Conservation (phyloP, 2,113 vertebrate species). For the Odontophorus gujanensis region DNA sequence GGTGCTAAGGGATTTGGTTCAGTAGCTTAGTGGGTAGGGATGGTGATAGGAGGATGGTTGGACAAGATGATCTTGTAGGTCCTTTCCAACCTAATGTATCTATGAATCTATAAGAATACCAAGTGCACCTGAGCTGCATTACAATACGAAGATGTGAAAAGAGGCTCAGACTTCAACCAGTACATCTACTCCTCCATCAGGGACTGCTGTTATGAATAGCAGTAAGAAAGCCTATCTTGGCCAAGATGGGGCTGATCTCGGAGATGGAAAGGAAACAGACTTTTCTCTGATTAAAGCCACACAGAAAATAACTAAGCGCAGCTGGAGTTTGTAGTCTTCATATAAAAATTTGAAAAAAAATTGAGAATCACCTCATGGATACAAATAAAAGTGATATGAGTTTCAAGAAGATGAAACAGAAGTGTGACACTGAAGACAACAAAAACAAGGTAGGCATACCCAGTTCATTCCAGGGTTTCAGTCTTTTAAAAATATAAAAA, state of each 20-base stretch:
- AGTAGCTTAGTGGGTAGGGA: no score
- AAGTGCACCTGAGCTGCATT: not conserved
- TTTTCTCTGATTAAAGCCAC: not conserved
- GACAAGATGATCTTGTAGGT: no score
- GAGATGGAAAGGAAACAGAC: not conserved
- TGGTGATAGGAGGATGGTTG: no score
- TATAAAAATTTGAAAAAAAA: not conserved
- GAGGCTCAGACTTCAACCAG: not conserved
- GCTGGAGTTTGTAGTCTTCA: not conserved
- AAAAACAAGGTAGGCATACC: not conserved
- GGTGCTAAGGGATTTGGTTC: no score
- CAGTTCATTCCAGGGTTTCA: not conserved
- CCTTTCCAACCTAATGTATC: no score
- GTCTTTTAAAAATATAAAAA: not conserved
- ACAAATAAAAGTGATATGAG: not conserved
- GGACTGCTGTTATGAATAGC: not conserved
- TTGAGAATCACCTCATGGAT: not conserved
- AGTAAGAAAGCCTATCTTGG: not conserved
- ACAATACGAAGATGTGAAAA: not conserved
- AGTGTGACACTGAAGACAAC: not conserved
- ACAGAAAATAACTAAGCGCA: not conserved
- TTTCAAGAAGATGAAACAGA: not conserved
- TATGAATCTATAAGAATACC: no score
- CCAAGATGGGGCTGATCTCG: not conserved
- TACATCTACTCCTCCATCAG: accelerated